Evolutionary conservation across 2,888 invertebrate species (phyloP).

Genomic region (Sphaeridia pumilis): DNA sequence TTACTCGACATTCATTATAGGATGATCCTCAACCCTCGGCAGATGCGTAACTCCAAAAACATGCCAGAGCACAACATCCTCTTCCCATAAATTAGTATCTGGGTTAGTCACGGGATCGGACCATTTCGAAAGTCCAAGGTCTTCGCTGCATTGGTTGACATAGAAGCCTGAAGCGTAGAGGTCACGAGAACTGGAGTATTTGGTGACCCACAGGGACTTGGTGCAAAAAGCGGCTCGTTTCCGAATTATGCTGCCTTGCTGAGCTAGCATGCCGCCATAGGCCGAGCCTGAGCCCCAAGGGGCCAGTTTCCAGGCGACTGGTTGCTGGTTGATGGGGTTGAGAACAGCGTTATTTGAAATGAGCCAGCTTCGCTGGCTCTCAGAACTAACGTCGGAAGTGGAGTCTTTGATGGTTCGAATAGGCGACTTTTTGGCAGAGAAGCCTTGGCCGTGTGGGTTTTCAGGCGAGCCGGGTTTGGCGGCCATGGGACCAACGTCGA

Average conservation of each 20-base stretch:
- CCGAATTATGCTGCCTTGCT: conserved; percentile 21
- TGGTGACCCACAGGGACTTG: conserved; percentile 28
- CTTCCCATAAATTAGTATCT: conserved; percentile 14
- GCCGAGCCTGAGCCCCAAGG: conserved; percentile 17
- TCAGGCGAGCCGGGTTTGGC: conserved; percentile 11
- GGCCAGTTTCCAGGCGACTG: conserved; percentile 30
- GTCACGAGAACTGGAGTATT: conserved; percentile 20
- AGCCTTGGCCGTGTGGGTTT: conserved; percentile 31
- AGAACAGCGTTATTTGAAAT: conserved; percentile 24
- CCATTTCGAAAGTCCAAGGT: conserved; percentile 16
- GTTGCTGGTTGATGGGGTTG: conserved; percentile 24
- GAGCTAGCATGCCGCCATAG: conserved; percentile 14
- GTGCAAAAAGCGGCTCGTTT: conserved; percentile 28
- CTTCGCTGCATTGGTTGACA: conserved; percentile 24
- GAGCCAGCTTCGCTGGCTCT: conserved; percentile 22
- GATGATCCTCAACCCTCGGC: conserved; percentile 30
- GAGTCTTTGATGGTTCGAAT: not conserved
- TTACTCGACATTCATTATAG: conserved; percentile 27
- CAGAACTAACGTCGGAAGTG: not conserved
- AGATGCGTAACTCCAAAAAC: conserved; percentile 29
- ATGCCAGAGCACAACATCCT: conserved; percentile 32
- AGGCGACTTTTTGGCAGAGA: conserved; percentile 3
- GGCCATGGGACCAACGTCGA: conserved; percentile 23
- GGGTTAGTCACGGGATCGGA: not conserved
- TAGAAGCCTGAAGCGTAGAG: conserved; percentile 26